A percentile compares a stretch with the other conserved stretches of the same genome.
phyloP scores from a whole-genome alignment of 2,888 invertebrate genomes.

The Rhorus exstirpatorius region DNA sequence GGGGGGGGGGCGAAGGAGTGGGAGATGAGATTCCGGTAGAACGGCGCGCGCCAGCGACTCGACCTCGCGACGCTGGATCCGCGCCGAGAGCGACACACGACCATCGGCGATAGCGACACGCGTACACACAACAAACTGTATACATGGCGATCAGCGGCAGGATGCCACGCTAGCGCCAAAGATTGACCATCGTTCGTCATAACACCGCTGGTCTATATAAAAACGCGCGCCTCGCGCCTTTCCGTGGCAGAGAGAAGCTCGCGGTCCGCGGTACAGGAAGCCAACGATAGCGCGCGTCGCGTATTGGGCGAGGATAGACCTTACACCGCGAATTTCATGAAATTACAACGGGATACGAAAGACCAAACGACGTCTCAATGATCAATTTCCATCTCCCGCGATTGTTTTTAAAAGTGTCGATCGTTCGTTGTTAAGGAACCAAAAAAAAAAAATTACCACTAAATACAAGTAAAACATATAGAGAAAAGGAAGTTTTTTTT shows the following conservation, averaged over 20 bases:
- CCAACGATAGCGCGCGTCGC: background rate
- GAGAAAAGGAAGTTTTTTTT: background rate
- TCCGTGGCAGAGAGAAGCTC: background rate
- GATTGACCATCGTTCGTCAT: constrained; percentile 57
- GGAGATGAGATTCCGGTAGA: constrained; percentile 53
- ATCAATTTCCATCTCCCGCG: too few relatives aligned
- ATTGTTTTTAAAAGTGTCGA: too few relatives aligned
- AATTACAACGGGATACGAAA: background rate
- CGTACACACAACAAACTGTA: constrained; percentile 37
- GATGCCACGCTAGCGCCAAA: constrained; percentile 6
- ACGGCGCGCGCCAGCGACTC: constrained; percentile 50
- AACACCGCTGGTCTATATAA: constrained; percentile 34
- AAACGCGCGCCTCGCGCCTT: background rate
- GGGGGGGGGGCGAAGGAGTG: background rate
- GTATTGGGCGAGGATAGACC: background rate
- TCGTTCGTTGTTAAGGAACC: too few relatives aligned
- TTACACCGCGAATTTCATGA: background rate
- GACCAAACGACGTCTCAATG: too few relatives aligned
- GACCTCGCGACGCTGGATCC: constrained; percentile 49
- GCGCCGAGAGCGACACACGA: constrained; percentile 52
- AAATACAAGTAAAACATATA: background rate
- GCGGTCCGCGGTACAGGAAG: constrained; percentile 15
- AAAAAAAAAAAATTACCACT: background rate
- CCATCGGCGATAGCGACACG: constrained; percentile 54
- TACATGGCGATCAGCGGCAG: too few relatives aligned